Base-by-base conservation (phyloP, 2,888 invertebrate genomes). In the Gymnoscelis rufifasciata region DNA sequence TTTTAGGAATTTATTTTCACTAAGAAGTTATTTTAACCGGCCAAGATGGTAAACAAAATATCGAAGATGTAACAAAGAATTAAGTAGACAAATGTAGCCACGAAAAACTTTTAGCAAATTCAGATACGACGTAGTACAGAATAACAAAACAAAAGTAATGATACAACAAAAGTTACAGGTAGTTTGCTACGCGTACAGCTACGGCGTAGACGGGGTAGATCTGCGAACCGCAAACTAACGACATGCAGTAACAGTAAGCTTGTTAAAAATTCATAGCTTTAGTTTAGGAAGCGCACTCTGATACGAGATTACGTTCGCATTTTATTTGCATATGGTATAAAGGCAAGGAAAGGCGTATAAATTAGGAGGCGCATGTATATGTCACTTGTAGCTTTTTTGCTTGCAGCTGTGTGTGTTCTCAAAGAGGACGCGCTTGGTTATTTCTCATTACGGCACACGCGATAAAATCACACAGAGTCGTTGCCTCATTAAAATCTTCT, bases 401-500 rank as follows among this genome's bases (percentile, higher is more conserved):
- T 68, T 64, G 70, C 66, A 68, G 62, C 60, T 60, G 68, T 68
- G 62, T 60, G 73, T 71, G 73, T 75, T 78, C 76, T 79, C 79
- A 84, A 83, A 86, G 81, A 79, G 82, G 81, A 84, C 78, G 83
- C 79, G 84, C 83, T 82, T 81, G 84, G 86, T 88, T 87, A 87
- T 86, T 87, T 86, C 83, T 88, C 86, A 87, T 87, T 86, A 86
- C 71, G 67, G 81, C 80, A 81, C 74, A 83, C 78, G 81, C 84
- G 83, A 88, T 86, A 84, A 86, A 88, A 87, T 87, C 86, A 83
- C 83, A 84, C 82, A 84, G 83, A 83, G 79, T 86, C 81, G 87
- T 86, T 83, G 84, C 87, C 87, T 88, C 88, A 88, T 88, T 88
- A 88, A 88, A 88, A 88, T 87, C 83, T 88, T 88, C 87, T 87